Conservation (phyloP, 2,888 invertebrate species). For the Macrophya annulata region DNA sequence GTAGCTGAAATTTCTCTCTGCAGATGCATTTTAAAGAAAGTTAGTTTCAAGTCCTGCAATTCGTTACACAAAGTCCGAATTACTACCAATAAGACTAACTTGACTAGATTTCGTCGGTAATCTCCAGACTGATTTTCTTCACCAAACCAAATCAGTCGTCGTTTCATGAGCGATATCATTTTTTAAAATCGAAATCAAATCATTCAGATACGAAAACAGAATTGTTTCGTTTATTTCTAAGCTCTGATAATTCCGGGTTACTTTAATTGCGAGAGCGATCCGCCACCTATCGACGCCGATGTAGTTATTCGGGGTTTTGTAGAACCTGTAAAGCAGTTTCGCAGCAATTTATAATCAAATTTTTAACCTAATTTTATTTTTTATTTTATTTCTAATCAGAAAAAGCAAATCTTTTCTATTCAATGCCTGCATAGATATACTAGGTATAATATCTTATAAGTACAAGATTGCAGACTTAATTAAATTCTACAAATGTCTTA, state of each 20-base stretch:
- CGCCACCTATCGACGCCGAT: background rate
- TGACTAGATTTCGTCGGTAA: background rate
- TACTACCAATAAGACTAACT: background rate
- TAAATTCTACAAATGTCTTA: too few species aligned
- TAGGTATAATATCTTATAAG: too few species aligned
- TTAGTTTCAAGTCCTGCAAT: background rate
- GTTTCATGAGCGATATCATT: background rate
- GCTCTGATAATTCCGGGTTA: background rate
- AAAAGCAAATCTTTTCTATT: background rate
- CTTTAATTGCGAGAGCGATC: background rate
- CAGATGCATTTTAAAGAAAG: background rate
- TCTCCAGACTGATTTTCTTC: background rate
- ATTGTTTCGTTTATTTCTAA: background rate
- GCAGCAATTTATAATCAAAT: background rate
- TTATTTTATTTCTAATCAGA: background rate
- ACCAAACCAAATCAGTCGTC: background rate
- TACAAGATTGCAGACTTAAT: too few species aligned
- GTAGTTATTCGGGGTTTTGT: background rate
- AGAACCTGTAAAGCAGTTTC: slow-evolving; percentile 4
- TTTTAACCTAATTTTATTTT: too few species aligned
- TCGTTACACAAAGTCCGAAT: background rate
- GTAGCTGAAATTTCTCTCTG: background rate
- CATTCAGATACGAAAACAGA: background rate
- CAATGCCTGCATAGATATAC: too few species aligned
- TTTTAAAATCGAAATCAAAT: background rate